Evolutionary conservation across 1,140 invertebrate species (phyloP).

Genomic region (Pseudobourletiella spinata): DNA sequence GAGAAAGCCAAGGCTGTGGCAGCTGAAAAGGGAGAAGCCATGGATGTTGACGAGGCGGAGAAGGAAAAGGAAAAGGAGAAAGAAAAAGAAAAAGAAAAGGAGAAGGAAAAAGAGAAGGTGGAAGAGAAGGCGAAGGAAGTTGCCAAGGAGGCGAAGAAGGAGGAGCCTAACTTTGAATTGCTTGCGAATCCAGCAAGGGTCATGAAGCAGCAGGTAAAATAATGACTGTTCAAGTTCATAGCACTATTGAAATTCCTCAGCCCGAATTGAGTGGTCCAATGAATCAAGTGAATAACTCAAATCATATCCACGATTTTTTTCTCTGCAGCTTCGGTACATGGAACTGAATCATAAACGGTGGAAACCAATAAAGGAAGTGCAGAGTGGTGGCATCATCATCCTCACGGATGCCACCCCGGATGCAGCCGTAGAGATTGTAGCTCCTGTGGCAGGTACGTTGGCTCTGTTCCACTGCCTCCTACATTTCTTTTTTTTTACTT

Average conservation of each 20-base stretch:
- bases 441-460: slow-evolving; percentile 66
- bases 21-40: slow-evolving; percentile 52
- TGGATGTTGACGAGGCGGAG: slow-evolving; percentile 48
- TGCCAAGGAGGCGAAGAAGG: slow-evolving; percentile 56
- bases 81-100: slow-evolving; percentile 44
- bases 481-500: too few species aligned
- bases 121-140: slow-evolving; percentile 47
- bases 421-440: slow-evolving; percentile 78
- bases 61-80: slow-evolving; percentile 44
- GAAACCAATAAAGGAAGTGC: slow-evolving; percentile 77
- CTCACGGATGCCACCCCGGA: slow-evolving; percentile 70
- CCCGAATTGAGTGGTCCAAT: too few species aligned
- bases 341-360: slow-evolving; percentile 73
- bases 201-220: slow-evolving; percentile 69
- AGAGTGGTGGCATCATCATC: slow-evolving; percentile 93
- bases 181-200: slow-evolving; percentile 88
- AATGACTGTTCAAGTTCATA: too few species aligned
- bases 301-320: too few species aligned
- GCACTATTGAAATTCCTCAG: too few species aligned
- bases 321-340: slow-evolving; percentile 63
- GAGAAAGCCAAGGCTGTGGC: slow-evolving; percentile 50
- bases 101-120: slow-evolving; percentile 38
- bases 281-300: too few species aligned
- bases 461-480: too few species aligned
- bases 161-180: slow-evolving; percentile 77